These are phyloP conservation scores for Platichthys stellatus DNA, from an alignment of 2,113 vertebrate species.

Conservation along the genomic window DNA sequence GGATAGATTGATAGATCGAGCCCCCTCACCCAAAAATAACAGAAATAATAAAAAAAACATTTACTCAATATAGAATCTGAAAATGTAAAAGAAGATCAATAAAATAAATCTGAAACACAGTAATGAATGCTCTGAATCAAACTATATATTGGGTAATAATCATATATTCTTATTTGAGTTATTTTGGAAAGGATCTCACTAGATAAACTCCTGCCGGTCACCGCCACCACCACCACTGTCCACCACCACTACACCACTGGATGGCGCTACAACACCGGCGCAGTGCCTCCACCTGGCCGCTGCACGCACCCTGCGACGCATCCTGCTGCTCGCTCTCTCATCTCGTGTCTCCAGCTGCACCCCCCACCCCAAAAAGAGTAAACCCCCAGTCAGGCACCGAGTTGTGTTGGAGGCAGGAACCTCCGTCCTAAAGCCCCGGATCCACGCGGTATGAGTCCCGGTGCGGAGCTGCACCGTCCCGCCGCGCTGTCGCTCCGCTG, in stretches of 20 bases:
- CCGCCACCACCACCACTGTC: constrained; percentile 40
- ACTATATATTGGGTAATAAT: too few relatives aligned
- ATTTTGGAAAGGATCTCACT: too few relatives aligned
- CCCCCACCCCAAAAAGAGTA: background rate
- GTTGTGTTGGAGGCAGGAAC: background rate
- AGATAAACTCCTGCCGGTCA: too few relatives aligned
- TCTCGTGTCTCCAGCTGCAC: constrained; percentile 56
- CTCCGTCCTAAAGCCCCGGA: background rate
- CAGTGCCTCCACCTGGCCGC: background rate
- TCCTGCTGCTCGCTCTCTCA: constrained; percentile 3
- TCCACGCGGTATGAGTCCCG: background rate
- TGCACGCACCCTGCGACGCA: background rate
- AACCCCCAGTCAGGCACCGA: background rate
- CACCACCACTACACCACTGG: constrained; percentile 44
- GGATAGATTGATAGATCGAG: background rate
- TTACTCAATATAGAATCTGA: too few relatives aligned
- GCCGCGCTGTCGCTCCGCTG: constrained; percentile 46
- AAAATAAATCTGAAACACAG: too few relatives aligned
- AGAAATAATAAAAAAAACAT: background rate
- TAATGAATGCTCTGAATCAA: too few relatives aligned
- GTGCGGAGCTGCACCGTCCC: constrained; percentile 12
- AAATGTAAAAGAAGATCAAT: too few relatives aligned
- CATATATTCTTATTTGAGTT: background rate
- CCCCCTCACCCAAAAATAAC: background rate
- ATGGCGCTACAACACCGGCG: constrained; percentile 62